These are phyloP conservation scores for Drosophila stalkeri DNA, from an alignment of 2,888 invertebrate genomes.

Conservation along the genomic window DNA sequence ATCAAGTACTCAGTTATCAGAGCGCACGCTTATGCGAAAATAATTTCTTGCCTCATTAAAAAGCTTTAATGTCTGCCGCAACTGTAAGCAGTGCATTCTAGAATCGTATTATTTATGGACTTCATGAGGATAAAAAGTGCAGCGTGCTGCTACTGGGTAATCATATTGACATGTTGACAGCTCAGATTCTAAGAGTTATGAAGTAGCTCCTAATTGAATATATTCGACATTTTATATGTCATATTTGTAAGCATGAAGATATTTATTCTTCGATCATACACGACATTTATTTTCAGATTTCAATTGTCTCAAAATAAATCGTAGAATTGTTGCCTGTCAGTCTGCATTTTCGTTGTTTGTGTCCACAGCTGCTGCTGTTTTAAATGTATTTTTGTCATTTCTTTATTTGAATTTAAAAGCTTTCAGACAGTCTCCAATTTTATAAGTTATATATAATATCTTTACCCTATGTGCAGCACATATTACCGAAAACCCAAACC, in stretches of 20 bases:
- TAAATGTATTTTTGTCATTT: constrained; percentile 10
- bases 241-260: background rate
- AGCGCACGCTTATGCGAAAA: too few relatives aligned
- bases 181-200: background rate
- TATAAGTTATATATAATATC: constrained; percentile 25
- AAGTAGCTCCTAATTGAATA: background rate
- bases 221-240: background rate
- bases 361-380: constrained; percentile 15
- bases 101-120: too few relatives aligned
- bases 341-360: background rate
- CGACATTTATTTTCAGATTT: background rate
- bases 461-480: background rate
- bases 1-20: too few relatives aligned
- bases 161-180: background rate
- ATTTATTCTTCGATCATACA: background rate
- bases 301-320: constrained; percentile 9
- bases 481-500: background rate
- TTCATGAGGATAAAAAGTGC: too few relatives aligned
- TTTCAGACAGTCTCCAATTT: constrained; percentile 43
- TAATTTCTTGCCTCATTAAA: too few relatives aligned
- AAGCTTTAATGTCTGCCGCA: too few relatives aligned
- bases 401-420: constrained; percentile 13
- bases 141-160: background rate
- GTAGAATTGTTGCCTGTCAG: background rate
- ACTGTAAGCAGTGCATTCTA: constrained; percentile 3